A percentile compares a stretch with the other conserved stretches of the same genome.
Conservation (phyloP, 2,797 vertebrate species). For the Geotrypetes seraphini region DNA sequence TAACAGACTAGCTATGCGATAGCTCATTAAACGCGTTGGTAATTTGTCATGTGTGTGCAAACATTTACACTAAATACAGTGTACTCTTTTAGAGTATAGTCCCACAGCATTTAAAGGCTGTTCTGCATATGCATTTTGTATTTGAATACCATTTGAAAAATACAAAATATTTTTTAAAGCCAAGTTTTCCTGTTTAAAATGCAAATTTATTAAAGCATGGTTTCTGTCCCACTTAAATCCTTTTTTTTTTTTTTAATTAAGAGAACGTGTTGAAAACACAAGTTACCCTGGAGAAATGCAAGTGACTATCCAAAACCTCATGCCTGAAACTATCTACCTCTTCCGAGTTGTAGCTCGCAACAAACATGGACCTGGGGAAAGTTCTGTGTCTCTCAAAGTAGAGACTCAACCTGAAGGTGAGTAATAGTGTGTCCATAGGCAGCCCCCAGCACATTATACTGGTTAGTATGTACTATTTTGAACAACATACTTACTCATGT, state of each 20-base stretch:
- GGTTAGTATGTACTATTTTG: too few relatives aligned
- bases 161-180: not conserved
- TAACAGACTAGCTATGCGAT: too few relatives aligned
- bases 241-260: conserved; percentile 26
- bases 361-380: conserved; percentile 81
- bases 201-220: not conserved
- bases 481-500: too few relatives aligned
- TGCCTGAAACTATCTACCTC: conserved; percentile 85
- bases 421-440: conserved; percentile 5
- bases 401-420: conserved; percentile 93
- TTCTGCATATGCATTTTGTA: not conserved
- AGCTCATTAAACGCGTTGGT: too few relatives aligned
- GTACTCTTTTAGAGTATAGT: not conserved
- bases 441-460: too few relatives aligned
- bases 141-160: not conserved
- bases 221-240: conserved; percentile 1
- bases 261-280: conserved; percentile 87
- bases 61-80: too few relatives aligned
- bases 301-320: conserved; percentile 88
- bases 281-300: conserved; percentile 85
- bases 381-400: conserved; percentile 72
- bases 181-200: not conserved
- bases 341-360: conserved; percentile 88
- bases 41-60: too few relatives aligned
- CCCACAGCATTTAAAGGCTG: too few relatives aligned